Evolutionary conservation across 2,797 vertebrate genomes (phyloP).

Genomic region (Poecilia velifera): DNA sequence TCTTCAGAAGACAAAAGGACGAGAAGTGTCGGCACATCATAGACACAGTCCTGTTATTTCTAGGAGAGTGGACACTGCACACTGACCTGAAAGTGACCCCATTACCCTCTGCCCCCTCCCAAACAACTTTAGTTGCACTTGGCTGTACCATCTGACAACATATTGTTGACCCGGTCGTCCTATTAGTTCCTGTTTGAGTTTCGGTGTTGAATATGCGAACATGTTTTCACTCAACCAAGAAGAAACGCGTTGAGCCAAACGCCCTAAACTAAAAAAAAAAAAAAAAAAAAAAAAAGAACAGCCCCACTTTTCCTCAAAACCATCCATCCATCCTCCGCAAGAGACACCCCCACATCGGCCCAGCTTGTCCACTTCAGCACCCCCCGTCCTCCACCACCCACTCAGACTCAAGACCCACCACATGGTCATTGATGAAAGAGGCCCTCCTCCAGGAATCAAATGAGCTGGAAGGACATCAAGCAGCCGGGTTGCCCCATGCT

Average conservation of each 20-base stretch:
- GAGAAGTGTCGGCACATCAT: conserved; percentile 60
- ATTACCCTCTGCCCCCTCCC: conserved; percentile 4
- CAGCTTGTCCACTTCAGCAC: conserved; percentile 48
- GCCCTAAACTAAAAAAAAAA: conserved; percentile 11
- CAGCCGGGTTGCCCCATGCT: conserved; percentile 71
- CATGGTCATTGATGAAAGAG: conserved; percentile 85
- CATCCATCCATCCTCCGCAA: conserved; percentile 17
- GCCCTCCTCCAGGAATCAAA: conserved; percentile 87
- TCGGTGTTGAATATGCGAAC: conserved; percentile 3
- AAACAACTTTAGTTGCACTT: conserved; percentile 59
- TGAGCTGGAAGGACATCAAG: conserved; percentile 94
- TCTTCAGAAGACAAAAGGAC: conserved; percentile 50
- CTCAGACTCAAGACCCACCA: conserved; percentile 84
- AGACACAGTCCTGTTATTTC: conserved; percentile 66
- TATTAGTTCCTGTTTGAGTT: not conserved
- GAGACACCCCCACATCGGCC: conserved; percentile 39
- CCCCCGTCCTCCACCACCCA: conserved; percentile 64
- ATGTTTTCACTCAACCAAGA: not conserved
- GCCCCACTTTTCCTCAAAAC: conserved; percentile 26
- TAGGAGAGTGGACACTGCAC: conserved; percentile 66
- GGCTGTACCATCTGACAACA: conserved; percentile 60
- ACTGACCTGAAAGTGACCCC: conserved; percentile 41
- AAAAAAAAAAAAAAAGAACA: conserved; percentile 6
- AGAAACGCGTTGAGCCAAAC: conserved; percentile 15
- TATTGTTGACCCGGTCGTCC: conserved; percentile 41